These are phyloP conservation scores for Acleris cristana DNA, from an alignment of 2,888 invertebrate species.

Conservation along the genomic window DNA sequence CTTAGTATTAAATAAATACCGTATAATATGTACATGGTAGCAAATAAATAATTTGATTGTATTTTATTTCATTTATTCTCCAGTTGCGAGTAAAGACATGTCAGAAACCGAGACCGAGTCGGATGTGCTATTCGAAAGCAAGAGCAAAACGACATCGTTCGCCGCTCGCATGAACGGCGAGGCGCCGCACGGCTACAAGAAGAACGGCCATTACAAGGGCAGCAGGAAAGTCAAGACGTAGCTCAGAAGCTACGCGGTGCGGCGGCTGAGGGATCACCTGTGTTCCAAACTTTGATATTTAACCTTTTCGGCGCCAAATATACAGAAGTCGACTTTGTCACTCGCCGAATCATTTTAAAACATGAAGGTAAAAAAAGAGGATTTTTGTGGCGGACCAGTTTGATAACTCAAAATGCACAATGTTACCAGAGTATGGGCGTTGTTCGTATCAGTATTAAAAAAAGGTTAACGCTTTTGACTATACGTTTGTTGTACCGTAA, in stretches of 20 bases:
- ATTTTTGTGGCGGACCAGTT: too few relatives aligned
- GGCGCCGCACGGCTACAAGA: slow-evolving; percentile 76
- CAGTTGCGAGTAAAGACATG: slow-evolving; percentile 85
- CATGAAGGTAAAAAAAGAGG: too few relatives aligned
- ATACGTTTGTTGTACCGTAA: too few relatives aligned
- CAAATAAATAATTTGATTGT: too few relatives aligned
- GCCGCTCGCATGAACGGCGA: slow-evolving; percentile 72
- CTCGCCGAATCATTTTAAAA: too few relatives aligned
- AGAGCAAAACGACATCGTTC: slow-evolving; percentile 82
- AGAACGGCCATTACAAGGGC: slow-evolving; percentile 82
- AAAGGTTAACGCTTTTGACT: too few relatives aligned
- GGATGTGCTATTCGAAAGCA: slow-evolving; percentile 92
- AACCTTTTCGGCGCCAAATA: not conserved
- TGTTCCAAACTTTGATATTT: slow-evolving; percentile 27
- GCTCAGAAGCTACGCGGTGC: slow-evolving; percentile 50
- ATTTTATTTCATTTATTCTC: slow-evolving; percentile 42
- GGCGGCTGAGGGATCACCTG: slow-evolving; percentile 43
- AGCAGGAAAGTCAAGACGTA: slow-evolving; percentile 74
- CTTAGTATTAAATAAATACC: not conserved
- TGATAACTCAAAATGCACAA: too few relatives aligned
- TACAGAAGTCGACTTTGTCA: too few relatives aligned
- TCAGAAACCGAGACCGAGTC: slow-evolving; percentile 94
- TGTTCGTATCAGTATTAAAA: too few relatives aligned
- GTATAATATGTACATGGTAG: too few relatives aligned
- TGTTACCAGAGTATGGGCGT: too few relatives aligned